A percentile compares a stretch with the other conserved stretches of the same genome.
Evolutionary conservation across 2,888 invertebrate species (phyloP).

Genomic region (Drosophila stalkeri): DNA sequence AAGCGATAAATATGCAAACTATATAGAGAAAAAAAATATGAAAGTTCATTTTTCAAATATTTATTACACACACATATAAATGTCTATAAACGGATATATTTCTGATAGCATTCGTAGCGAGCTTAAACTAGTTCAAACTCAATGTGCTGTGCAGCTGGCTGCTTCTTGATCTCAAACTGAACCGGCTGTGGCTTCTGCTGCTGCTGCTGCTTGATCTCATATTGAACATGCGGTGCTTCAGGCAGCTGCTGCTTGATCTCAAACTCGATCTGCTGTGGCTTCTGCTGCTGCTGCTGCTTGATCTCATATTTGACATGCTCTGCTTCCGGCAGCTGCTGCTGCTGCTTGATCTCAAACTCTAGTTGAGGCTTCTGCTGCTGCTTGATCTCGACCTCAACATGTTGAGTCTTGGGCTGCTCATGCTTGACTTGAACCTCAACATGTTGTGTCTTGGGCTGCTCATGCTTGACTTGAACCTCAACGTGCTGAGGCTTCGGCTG

Average conservation of each 20-base stretch:
- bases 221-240: conserved; percentile 1
- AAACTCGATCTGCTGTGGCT: conserved; percentile 9
- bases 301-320: conserved; percentile 21
- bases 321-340: conserved; percentile 10
- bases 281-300: conserved; percentile 14
- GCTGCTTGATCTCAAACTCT: conserved; percentile 17
- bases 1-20: too few species aligned
- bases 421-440: conserved; percentile 14
- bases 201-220: conserved; percentile 18
- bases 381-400: conserved; percentile 18
- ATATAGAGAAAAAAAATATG: too few species aligned
- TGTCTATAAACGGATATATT: background rate
- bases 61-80: conserved; percentile 4
- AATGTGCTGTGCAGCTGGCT: conserved; percentile 7
- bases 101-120: conserved; percentile 2
- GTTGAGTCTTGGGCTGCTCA: conserved; percentile 13
- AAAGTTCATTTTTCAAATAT: background rate
- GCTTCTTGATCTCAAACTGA: conserved; percentile 8
- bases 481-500: conserved; percentile 4
- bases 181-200: conserved; percentile 8
- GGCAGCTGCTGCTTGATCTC: conserved; percentile 22
- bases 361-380: conserved; percentile 15
- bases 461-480: conserved; percentile 18
- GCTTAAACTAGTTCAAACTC: conserved; percentile 26
- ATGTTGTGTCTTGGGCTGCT: conserved; percentile 18